These are phyloP conservation scores for Stomorhina lunata DNA, from an alignment of 2,888 invertebrate genomes.

Conservation along the genomic window DNA sequence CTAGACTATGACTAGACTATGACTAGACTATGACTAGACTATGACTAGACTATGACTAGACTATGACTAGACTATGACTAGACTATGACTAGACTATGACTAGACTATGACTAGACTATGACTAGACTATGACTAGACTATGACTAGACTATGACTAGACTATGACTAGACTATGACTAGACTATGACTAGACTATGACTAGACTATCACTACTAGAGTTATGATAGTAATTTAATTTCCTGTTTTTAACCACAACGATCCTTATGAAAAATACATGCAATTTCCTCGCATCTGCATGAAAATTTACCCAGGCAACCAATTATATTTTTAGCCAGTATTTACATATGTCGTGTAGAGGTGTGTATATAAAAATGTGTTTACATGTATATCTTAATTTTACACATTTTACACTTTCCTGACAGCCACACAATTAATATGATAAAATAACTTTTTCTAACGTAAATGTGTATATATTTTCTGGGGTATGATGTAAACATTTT, in stretches of 20 bases:
- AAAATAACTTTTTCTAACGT: background rate
- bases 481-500: constrained; percentile 16
- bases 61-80: background rate
- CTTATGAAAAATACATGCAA: background rate
- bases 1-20: background rate
- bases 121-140: background rate
- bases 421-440: background rate
- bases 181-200: background rate
- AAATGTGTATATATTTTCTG: too few relatives aligned
- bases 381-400: constrained; percentile 28
- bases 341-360: background rate
- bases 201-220: background rate
- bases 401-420: constrained; percentile 33
- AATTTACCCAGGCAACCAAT: background rate
- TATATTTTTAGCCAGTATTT: background rate
- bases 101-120: background rate
- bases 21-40: background rate
- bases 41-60: background rate
- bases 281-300: background rate
- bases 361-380: background rate
- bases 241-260: background rate
- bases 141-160: background rate
- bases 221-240: background rate
- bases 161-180: background rate
- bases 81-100: background rate